Conservation (phyloP, 1,140 invertebrate species). For the Fopius arisanus region DNA sequence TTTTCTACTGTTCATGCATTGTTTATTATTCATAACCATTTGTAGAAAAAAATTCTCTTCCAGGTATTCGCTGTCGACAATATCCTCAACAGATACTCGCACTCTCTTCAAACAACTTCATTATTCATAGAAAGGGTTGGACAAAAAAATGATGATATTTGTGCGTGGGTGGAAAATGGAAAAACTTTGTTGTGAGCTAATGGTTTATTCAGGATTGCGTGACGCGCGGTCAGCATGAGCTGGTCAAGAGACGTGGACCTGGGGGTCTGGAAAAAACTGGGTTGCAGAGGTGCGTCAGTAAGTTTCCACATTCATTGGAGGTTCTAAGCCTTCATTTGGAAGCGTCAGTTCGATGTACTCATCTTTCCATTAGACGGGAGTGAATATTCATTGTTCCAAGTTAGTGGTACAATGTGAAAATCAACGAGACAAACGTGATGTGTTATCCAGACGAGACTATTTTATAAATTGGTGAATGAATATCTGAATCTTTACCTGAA, state of each 20-base stretch:
- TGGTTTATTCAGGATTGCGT: not conserved
- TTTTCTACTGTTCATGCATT: not conserved
- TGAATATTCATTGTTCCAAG: no score
- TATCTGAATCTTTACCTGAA: no score
- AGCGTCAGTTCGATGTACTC: not conserved
- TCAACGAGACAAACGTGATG: no score
- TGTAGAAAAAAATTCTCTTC: no score
- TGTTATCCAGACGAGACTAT: no score
- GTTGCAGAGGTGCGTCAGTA: not conserved
- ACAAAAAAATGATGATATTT: not conserved
- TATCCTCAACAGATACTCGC: not conserved
- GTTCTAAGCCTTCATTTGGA: not conserved
- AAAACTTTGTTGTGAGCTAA: not conserved
- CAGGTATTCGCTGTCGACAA: not conserved
- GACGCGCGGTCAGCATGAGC: not conserved
- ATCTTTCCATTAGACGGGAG: not conserved
- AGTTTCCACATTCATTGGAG: constrained; percentile 1
- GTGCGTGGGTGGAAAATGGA: not conserved
- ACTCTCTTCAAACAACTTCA: not conserved
- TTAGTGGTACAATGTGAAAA: no score
- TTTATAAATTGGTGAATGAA: no score
- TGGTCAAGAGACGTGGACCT: not conserved
- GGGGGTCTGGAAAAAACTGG: not conserved
- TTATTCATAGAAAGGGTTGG: not conserved
- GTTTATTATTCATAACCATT: not conserved